A percentile compares a stretch with the other conserved stretches of the same genome.
Conservation (phyloP, 2,113 vertebrate species). For the Pterocles burchelli region DNA sequence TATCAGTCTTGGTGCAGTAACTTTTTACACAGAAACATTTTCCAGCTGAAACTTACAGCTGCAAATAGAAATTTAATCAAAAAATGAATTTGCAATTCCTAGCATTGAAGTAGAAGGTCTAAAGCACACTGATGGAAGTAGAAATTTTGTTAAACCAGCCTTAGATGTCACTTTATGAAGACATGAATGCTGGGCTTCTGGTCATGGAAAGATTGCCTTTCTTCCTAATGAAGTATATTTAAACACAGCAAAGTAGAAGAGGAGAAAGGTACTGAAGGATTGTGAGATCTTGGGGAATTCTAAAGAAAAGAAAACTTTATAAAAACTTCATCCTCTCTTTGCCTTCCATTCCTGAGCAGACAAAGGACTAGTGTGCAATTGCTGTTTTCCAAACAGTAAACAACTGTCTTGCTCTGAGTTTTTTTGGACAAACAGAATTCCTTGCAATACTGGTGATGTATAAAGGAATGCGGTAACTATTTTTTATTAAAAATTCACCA, state of each 20-base stretch:
- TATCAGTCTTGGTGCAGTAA: neutral
- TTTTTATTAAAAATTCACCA: neutral
- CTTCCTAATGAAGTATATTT: neutral
- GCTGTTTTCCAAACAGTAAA: neutral
- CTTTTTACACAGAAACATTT: neutral
- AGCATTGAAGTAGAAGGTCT: neutral
- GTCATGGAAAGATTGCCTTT: neutral
- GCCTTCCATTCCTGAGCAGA: neutral
- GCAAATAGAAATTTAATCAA: neutral
- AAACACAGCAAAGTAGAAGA: neutral
- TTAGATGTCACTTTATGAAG: neutral
- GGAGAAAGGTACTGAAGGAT: neutral
- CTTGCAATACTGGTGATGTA: neutral
- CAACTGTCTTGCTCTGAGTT: neutral
- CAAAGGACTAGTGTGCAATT: neutral
- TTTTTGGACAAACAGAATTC: neutral
- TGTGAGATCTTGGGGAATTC: neutral
- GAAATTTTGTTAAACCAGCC: neutral
- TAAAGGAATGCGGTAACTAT: neutral
- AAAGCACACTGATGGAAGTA: neutral
- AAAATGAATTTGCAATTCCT: neutral
- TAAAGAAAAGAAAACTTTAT: neutral
- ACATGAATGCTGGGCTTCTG: neutral
- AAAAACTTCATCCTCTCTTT: neutral
- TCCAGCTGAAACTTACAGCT: neutral